Percentiles rank a stretch among this genome's conserved stretches.
These are phyloP conservation scores for Spodoptera littoralis DNA, from an alignment of 2,888 invertebrate species.

Conservation along the genomic window DNA sequence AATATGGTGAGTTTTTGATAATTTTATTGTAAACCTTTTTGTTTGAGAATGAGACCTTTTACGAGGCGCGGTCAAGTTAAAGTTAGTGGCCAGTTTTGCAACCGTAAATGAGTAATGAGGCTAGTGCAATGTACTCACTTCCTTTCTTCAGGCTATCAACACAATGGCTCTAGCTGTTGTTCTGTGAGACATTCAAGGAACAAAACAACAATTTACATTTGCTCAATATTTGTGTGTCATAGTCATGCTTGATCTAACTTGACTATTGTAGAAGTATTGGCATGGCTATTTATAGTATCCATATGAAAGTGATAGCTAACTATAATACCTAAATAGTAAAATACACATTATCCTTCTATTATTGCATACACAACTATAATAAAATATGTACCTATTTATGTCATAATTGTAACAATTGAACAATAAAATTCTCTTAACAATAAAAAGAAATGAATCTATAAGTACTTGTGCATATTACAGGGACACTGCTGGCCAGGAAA, in stretches of 20 bases:
- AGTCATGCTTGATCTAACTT: constrained; percentile 25
- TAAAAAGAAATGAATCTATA: not conserved
- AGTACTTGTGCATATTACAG: constrained; percentile 80
- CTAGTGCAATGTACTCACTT: constrained; percentile 51
- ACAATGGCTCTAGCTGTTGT: constrained; percentile 47
- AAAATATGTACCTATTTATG: not conserved
- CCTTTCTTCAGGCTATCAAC: constrained; percentile 52
- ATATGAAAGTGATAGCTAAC: constrained; percentile 12
- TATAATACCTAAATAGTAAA: not conserved
- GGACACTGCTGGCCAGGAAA: constrained; percentile 99
- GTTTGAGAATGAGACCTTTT: constrained; percentile 12
- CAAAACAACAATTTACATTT: constrained; percentile 55
- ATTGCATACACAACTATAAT: constrained; percentile 2
- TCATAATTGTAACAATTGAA: constrained; percentile 6
- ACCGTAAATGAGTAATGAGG: constrained; percentile 48
- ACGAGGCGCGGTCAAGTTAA: constrained; percentile 39
- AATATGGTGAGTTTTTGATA: constrained; percentile 94
- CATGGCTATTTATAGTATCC: not conserved
- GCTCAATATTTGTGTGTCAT: constrained; percentile 27
- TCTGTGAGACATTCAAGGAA: constrained; percentile 45
- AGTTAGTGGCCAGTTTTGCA: constrained; percentile 31
- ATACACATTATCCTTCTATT: constrained; percentile 2
- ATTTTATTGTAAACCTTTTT: constrained; percentile 19
- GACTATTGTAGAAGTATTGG: constrained; percentile 14
- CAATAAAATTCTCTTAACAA: not conserved